A percentile compares a stretch with the other conserved stretches of the same genome.
Conservation (phyloP, 2,888 invertebrate genomes). For the Meta bourneti region DNA sequence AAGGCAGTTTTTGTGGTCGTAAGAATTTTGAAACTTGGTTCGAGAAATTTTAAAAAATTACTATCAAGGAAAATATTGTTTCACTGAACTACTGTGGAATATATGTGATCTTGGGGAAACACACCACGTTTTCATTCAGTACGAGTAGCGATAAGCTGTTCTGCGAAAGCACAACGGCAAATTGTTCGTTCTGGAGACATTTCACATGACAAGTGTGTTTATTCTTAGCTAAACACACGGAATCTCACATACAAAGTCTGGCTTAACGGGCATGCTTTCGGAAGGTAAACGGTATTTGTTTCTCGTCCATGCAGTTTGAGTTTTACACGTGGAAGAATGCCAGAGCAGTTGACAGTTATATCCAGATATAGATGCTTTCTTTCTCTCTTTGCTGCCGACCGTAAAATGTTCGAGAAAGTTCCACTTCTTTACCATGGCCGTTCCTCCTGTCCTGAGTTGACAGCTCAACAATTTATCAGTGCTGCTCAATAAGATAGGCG, state of each 20-base stretch:
- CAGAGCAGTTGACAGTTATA: constrained; percentile 24
- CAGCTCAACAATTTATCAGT: not conserved
- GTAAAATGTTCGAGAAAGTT: not conserved
- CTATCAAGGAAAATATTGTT: too few relatives aligned
- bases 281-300: constrained; percentile 2
- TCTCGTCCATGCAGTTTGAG: constrained; percentile 11
- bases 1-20: too few relatives aligned
- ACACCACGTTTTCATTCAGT: too few relatives aligned
- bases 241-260: not conserved
- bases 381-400: constrained; percentile 5
- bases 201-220: not conserved
- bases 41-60: too few relatives aligned
- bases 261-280: not conserved
- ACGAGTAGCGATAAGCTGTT: not conserved
- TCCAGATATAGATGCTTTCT: constrained; percentile 3
- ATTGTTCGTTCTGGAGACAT: constrained; percentile 5
- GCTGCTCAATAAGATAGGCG: not conserved
- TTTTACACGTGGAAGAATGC: constrained; percentile 6
- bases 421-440: not conserved
- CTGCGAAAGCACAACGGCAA: not conserved
- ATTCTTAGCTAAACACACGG: constrained; percentile 18
- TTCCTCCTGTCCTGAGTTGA: not conserved
- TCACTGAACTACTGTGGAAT: too few relatives aligned
- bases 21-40: too few relatives aligned
- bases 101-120: too few relatives aligned